A percentile compares a stretch with the other conserved stretches of the same genome.
These are phyloP conservation scores for Bombus difficillimus DNA, from an alignment of 1,140 invertebrate genomes.

Conservation along the genomic window DNA sequence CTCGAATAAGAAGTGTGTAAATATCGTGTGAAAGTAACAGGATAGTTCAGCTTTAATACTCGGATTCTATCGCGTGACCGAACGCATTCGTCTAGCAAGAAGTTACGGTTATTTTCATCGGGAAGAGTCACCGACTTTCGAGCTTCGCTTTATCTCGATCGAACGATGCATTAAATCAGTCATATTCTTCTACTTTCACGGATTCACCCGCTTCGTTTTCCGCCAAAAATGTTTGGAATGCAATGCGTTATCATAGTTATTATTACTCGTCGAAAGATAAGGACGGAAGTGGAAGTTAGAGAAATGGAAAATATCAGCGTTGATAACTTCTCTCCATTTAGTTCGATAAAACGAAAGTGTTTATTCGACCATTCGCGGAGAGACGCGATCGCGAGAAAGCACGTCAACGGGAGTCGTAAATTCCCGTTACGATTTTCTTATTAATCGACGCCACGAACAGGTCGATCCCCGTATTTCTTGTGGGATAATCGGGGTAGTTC, in stretches of 20 bases:
- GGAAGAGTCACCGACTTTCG: constrained; percentile 51
- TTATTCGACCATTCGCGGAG: too few relatives aligned
- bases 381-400: too few relatives aligned
- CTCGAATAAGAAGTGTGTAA: not conserved
- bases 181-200: not conserved
- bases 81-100: constrained; percentile 27
- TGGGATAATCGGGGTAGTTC: too few relatives aligned
- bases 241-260: not conserved
- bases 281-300: not conserved
- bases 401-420: too few relatives aligned
- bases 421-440: too few relatives aligned
- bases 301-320: not conserved
- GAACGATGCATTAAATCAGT: not conserved
- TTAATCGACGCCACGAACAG: too few relatives aligned
- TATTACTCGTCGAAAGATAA: not conserved
- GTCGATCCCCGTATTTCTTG: too few relatives aligned
- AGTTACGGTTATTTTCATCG: constrained; percentile 44
- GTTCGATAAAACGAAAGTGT: too few relatives aligned
- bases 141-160: constrained; percentile 25
- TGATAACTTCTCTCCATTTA: not conserved
- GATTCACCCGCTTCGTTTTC: not conserved
- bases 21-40: not conserved
- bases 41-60: constrained; percentile 45
- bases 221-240: not conserved
- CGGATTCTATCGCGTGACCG: constrained; percentile 51